Conservation (phyloP, 2,888 invertebrate genomes). For the Cosmopolites sordidus region DNA sequence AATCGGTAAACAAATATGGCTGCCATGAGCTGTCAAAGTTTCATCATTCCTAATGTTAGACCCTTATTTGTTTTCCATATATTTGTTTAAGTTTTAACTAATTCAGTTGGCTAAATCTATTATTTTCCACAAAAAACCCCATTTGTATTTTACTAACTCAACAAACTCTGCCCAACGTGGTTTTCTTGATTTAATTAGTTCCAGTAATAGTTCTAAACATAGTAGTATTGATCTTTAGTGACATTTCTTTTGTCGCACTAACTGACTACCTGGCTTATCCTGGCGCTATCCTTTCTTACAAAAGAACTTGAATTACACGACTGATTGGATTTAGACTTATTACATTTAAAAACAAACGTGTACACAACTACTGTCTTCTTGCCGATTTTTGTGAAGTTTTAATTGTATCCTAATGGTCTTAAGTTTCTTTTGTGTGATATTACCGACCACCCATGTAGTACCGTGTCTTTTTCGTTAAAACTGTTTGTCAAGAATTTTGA, state of each 20-base stretch:
- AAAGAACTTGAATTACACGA: slow-evolving; percentile 41
- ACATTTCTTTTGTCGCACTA: slow-evolving; percentile 26
- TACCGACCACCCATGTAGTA: slow-evolving; percentile 38
- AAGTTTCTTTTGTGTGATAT: slow-evolving; percentile 43
- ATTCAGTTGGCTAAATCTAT: too few species aligned
- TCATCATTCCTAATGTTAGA: too few species aligned
- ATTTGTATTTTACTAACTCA: too few species aligned
- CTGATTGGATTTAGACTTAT: slow-evolving; percentile 37
- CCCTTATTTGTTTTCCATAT: too few species aligned
- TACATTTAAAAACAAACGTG: slow-evolving; percentile 28
- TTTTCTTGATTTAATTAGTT: neutral
- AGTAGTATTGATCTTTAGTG: slow-evolving; percentile 13
- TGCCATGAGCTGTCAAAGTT: too few species aligned
- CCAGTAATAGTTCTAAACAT: neutral
- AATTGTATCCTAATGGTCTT: slow-evolving; percentile 47
- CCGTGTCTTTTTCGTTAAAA: neutral
- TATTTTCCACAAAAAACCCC: too few species aligned
- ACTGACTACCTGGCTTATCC: slow-evolving; percentile 28
- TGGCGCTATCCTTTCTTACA: slow-evolving; percentile 26
- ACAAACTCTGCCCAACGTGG: too few species aligned
- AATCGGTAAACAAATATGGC: too few species aligned
- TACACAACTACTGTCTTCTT: slow-evolving; percentile 14
- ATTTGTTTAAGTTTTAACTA: too few species aligned
- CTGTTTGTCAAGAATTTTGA: neutral
- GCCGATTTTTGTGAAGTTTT: slow-evolving; percentile 20